A percentile compares a stretch with the other conserved stretches of the same genome.
Conservation (phyloP, 2,888 invertebrate species). For the Autographa gamma region DNA sequence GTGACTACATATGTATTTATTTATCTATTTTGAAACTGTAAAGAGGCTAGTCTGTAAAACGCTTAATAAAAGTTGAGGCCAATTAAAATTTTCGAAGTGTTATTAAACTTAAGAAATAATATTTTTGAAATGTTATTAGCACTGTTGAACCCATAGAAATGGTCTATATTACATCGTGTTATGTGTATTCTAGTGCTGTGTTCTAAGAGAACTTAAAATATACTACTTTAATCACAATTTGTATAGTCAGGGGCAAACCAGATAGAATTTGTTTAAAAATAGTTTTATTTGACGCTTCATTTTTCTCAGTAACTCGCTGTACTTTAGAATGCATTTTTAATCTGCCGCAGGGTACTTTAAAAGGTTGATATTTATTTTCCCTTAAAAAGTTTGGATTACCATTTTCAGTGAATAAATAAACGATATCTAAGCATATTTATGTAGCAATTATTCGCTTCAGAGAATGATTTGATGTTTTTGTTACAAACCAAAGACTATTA, state of each 20-base stretch:
- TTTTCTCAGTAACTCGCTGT: no score
- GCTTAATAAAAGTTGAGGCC: slow-evolving; percentile 50
- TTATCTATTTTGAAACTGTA: neutral
- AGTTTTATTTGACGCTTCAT: no score
- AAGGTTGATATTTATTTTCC: no score
- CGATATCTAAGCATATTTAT: neutral
- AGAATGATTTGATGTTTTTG: neutral
- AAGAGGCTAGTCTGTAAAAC: slow-evolving; percentile 26
- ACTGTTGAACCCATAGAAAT: slow-evolving; percentile 36
- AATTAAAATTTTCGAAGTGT: slow-evolving; percentile 42
- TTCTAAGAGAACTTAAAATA: slow-evolving; percentile 19
- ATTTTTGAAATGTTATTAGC: slow-evolving; percentile 47
- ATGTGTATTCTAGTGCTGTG: neutral
- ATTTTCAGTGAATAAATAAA: neutral
- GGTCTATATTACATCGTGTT: slow-evolving; percentile 13
- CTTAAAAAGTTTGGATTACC: neutral
- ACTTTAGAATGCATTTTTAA: no score
- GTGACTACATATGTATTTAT: neutral
- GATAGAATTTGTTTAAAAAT: no score
- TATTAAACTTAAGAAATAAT: slow-evolving; percentile 44
- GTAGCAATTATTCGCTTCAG: neutral
- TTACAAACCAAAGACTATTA: neutral
- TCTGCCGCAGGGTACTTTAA: no score
- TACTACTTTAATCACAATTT: neutral
- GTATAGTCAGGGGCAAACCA: neutral